Evolutionary conservation across 2,113 vertebrate genomes (phyloP), one percentile per base, ranked within the genome.

Genomic region (Cyanoderma ruficeps): DNA sequence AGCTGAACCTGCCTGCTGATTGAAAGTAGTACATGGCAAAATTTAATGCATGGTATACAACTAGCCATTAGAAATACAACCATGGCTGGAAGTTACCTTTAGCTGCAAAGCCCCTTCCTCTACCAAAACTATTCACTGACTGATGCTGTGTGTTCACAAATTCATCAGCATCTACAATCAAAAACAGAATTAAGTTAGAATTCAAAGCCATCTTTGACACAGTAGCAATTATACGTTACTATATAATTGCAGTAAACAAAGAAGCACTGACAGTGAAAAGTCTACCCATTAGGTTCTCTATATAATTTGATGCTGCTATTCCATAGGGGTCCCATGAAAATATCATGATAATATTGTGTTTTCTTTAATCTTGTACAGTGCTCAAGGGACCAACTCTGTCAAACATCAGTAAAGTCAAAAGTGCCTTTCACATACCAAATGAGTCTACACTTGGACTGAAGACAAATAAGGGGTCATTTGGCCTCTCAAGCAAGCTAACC

Each of bases 371-470:
- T 64, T 42, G 17, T 33, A 15, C 57, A 23, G 18, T 16, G 16
- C 13, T 63, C 5, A 69, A 57, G 4, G 5, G 1, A 67, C 15
- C 44, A 83, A 11, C 11, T 67, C 11, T 23, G 44, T 6, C 35
- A 67, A 4, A 47, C 1, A 1, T 10, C 22, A 53, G 10, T n/a
- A 30, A 63, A 60, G 42, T 35, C 20, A 41, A 17, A 84, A 69
- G 9, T 31, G 28, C 15, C 9, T 52, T 84, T 81, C 63, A 95
- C 97, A 64, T 97, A 98, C 98, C 97, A 19, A 93, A 41, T 23
- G 60, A 93, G 18, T 37, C 35, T 28, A 33, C 7, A 25, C 5
- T 65, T 28, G 31, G 57, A 87, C 24, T 60, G 71, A 92, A 97
- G 15, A 41, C 83, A 93, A 72, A 91, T 2, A 68, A 85, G 3